Evolutionary conservation across 2,113 vertebrate species (phyloP).

Genomic region (Aphelocoma coerulescens): DNA sequence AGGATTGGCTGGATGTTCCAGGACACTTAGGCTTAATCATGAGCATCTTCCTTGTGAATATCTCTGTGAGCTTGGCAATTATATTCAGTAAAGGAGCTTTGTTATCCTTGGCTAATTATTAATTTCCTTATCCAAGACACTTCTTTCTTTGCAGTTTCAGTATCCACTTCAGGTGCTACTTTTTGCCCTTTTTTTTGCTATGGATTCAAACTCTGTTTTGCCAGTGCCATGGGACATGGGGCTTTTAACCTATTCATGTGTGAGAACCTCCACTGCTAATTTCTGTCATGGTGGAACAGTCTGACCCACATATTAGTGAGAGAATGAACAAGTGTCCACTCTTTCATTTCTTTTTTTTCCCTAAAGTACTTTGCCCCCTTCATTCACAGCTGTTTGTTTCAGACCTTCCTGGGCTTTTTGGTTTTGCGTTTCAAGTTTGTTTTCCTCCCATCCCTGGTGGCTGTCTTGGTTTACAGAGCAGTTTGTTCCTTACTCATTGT

Average conservation of each 20-base stretch:
- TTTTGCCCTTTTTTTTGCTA: rapidly evolving
- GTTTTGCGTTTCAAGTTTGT: neutral
- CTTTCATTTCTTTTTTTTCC: neutral
- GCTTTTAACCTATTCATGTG: neutral
- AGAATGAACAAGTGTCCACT: neutral
- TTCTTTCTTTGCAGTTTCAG: neutral
- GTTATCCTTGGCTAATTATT: neutral
- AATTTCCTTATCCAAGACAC: neutral
- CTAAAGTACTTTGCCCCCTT: neutral
- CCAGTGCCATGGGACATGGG: neutral
- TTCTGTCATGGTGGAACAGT: neutral
- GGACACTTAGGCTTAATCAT: neutral
- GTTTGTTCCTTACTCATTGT: slow-evolving; percentile 19
- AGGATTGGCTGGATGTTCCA: neutral
- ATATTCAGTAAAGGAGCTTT: neutral
- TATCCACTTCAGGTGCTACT: neutral
- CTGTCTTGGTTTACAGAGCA: slow-evolving; percentile 6
- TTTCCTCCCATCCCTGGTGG: neutral
- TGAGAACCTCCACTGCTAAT: neutral
- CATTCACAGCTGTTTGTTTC: neutral
- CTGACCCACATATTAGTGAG: neutral
- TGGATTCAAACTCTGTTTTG: neutral
- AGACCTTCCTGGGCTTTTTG: neutral
- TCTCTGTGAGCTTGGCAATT: neutral
- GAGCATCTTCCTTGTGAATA: neutral